Base-by-base conservation (phyloP, 2,797 vertebrate genomes). In the Podarcis lilfordi region DNA sequence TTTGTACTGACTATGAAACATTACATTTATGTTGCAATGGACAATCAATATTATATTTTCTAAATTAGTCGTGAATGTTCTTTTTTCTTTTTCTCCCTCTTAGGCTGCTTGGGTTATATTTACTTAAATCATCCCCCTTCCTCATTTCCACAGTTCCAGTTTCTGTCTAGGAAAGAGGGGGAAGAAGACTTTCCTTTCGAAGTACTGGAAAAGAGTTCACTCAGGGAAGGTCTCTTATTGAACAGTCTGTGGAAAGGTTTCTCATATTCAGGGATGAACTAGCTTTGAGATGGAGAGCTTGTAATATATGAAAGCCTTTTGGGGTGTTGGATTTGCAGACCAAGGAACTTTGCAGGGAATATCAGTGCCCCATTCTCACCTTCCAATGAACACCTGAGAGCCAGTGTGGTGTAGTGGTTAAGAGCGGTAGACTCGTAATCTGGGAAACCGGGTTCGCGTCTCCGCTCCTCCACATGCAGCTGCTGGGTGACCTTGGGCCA, bases 1-100 rank as follows among this genome's bases (percentile, higher is more conserved):
- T 82, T 82, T 50, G 35, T 69, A 74, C 50, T 23, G n/a, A 55
- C 61, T 35, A 68, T 35, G 61, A 88, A 82, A 88, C n/a, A 76
- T 45, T 88, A 66, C 8, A 50, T 66, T 88, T 82, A 82, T 76
- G 74, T 88, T 82, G 86, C 61, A 82, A 19, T 82, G 43, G 40
- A 40, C 25, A 82, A 77, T 77, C 59, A 75, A 66, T 68, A 76
- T 68, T 77, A 50, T 66, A 76, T 82, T 86, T 87, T 82, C 71
- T 75, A 66, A 76, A 88, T 82, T 87, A 82, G 75, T 50, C 77
- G 37, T 59, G 45, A 37, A 11, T 76, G 61, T 43, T 43, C 43
- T 43, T 43, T 43, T 43, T 43, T 43, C 43, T 40, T 40, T 4
- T 43, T 43, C 43, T 43, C 43, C 43, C 43, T 43, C 43, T 61